Evolutionary conservation across 2,113 vertebrate genomes (phyloP), one percentile per base, ranked within the genome.

Genomic region (Hystrix brachyura): DNA sequence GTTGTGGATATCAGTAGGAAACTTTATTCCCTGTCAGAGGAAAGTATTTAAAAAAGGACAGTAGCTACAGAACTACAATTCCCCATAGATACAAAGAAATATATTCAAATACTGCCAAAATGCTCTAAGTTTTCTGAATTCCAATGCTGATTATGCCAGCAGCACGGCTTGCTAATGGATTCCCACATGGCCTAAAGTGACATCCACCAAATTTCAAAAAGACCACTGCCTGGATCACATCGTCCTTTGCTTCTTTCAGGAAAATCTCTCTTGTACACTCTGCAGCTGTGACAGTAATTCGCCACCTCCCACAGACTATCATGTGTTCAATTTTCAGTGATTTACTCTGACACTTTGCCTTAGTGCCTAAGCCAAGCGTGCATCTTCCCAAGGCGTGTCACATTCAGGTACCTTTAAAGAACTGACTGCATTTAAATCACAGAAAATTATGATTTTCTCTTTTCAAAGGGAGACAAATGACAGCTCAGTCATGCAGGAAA

Each of bases 331-430:
- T 93, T 98, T 97, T 34, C 86, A 89, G 91, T 93, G 92, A 98
- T 97, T 98, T 96, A 74, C 96, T 98, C 95, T 98, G 97, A 98
- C 80, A 64, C 84, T 95, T 74, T 94, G 94, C 86, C 93, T 97
- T 74, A 62, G 80, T 53, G 91, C 65, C 94, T 90, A 92, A 97
- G 67, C 82, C 64, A 96, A 74, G 69, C 76, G 79, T 18, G 81
- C 94, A 46, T 79, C 79, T 91, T 97, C 94, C 94, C 93, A 57
- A 97, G 97, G 78, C 6, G 72, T 96, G 97, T 93, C 92, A 93
- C 65, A 95, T 46, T 81, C 43, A 96, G 96, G 90, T 82, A 96
- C 65, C 76, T 97, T 97, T 93, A 95, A 92, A 94, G 87, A 95
- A 3, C 0, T 78, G 97, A 86, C 91, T 81, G n/a, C 79, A 98